Base-by-base conservation (phyloP, 64 coral and sea anemone genomes). In the Platygyra sinensis region DNA sequence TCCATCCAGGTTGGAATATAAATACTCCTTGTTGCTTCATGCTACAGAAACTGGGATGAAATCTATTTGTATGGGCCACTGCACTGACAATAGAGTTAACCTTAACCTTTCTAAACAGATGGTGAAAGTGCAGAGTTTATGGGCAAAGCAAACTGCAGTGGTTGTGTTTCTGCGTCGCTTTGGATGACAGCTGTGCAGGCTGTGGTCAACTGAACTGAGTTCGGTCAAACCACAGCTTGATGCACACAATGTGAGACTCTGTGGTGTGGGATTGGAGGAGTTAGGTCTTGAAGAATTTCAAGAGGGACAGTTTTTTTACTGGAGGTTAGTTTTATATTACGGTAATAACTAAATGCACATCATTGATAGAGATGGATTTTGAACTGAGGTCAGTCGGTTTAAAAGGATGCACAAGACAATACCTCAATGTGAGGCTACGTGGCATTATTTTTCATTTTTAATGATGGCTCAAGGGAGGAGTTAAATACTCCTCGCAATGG, bases 161-260 rank as follows among this genome's bases (percentile, higher is more conserved):
- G 72, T 99, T 60, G 97, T 89, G 5, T 99, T 99, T 72, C 88
- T 99, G 17, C 91, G 97, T 19, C 82, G 97, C 17, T 99, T 99
- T 89, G 97, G 97, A 93, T 99, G 97, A 99, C 97, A 90, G 30
- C 80, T 99, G 91, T 99, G 97, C 91, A 87, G 97, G 94, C 79
- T 99, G 91, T 99, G 97, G 97, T 72, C 97, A 63, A 89, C 83
- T 65, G 94, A 99, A 62, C 91, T 99, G 2, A 99, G 97, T 76
- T 93, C 84, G 17, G 90, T 99, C 65, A 99, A 99, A 59, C 94
- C 97, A 80, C 97, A 99, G 97, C 91, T 99, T 14, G 94, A 99
- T 89, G 97, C 90, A 89, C 94, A 99, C 31, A 95, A 95, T 25
- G 84, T 99, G 25, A 31, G 52, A 59, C 94, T 99, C 18, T 67